Evolutionary conservation across 2,888 invertebrate species (phyloP).

Genomic region (Merodon equestris): DNA sequence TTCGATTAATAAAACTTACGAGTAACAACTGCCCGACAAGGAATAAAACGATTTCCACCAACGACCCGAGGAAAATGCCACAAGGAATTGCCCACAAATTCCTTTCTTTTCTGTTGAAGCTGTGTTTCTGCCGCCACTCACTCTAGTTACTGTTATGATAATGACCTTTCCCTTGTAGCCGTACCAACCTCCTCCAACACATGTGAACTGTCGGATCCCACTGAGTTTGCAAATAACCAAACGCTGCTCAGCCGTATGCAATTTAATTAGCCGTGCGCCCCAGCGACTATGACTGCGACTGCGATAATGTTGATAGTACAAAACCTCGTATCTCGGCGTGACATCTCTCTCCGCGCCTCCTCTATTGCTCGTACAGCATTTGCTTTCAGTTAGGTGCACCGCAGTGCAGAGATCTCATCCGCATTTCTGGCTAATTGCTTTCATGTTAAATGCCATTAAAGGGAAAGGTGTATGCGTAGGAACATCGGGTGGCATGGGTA

Average conservation of each 20-base stretch:
- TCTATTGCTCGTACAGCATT: neutral
- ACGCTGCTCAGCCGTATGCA: conserved; percentile 26
- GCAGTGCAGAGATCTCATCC: conserved; percentile 51
- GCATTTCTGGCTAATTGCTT: conserved; percentile 66
- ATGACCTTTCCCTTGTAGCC: too few species aligned
- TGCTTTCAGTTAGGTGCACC: conserved; percentile 13
- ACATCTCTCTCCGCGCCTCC: conserved; percentile 15
- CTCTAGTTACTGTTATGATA: too few species aligned
- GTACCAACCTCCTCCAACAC: neutral
- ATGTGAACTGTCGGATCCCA: conserved; percentile 25
- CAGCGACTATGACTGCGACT: conserved; percentile 2
- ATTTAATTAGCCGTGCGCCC: conserved; percentile 55
- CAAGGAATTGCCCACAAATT: too few species aligned
- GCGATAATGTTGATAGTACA: conserved; percentile 39
- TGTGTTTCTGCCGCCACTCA: too few species aligned
- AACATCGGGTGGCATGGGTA: conserved; percentile 10
- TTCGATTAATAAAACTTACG: too few species aligned
- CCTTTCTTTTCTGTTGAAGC: too few species aligned
- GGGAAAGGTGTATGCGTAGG: conserved; percentile 54
- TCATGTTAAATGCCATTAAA: conserved; percentile 50
- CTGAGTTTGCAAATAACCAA: conserved; percentile 34
- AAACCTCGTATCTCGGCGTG: conserved; percentile 36
- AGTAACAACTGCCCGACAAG: too few species aligned
- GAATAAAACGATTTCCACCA: too few species aligned
- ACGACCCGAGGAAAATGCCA: too few species aligned